Base-by-base conservation (phyloP, 2,888 invertebrate genomes). In the Heliconius erato region DNA sequence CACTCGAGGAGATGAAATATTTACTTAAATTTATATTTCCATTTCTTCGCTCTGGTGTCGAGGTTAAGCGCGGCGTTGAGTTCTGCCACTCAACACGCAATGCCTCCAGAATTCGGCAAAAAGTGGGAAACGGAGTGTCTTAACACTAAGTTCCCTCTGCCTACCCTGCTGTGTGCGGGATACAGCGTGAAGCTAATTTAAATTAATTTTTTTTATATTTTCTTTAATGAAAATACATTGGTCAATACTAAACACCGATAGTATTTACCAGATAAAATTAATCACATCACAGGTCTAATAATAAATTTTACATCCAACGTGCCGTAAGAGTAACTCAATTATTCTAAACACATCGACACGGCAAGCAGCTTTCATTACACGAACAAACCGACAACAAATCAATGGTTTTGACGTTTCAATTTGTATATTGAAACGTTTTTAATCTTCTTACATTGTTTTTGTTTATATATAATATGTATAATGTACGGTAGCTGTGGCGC, bases 361-460 rank as follows among this genome's bases (percentile, higher is more conserved):
- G 79, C 35, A 77, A 79, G 72, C 54, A 40, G 71, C 82, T 74
- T 82, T 84, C 84, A 76, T 80, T 84, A 84, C 85, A 67, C 67
- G 28, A 9, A 28, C 16, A 91, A 90, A 89, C 87, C 86, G 88
- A 90, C 89, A 90, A 94, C 95, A 95, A 95, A 95, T 95, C 94
- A 95, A 94, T 93, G 88, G 88, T 86, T 88, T 91, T 94, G 95
- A 95, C 95, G 89, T 94, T 94, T 95, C 95, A 95, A 95, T 95
- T 95, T 93, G 91, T 93, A 89, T 92, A 94, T 95, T 93, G 94
- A 95, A 94, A 94, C 92, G 93, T 94, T 94, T 94, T 93, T 95
- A 95, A 95, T 95, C 93, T 93, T 92, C 89, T 87, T 85, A 85
- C 88, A 93, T 94, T 94, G 94, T 95, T 92, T 94, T 54, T 54